These are phyloP conservation scores for Euura saliciscinereae DNA, from an alignment of 1,140 invertebrate species.

Conservation along the genomic window DNA sequence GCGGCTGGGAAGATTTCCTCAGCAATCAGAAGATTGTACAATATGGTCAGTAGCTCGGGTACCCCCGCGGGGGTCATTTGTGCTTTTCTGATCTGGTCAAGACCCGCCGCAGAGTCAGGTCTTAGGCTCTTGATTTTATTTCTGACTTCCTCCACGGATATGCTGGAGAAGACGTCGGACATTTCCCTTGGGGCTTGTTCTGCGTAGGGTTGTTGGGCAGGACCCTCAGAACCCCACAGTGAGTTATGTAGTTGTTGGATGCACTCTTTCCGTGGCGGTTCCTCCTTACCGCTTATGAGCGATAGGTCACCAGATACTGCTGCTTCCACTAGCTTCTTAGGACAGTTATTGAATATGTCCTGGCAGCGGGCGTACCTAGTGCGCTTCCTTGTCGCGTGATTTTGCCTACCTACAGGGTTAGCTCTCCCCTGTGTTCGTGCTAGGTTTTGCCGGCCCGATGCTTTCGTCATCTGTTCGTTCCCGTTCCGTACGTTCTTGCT, in stretches of 20 bases:
- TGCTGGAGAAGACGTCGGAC: background rate
- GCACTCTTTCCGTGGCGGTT: background rate
- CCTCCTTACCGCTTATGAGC: background rate
- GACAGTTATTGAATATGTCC: background rate
- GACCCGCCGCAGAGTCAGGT: background rate
- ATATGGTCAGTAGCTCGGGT: background rate
- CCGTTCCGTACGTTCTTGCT: no score
- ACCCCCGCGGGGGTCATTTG: background rate
- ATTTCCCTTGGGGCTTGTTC: background rate
- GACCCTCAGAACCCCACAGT: background rate
- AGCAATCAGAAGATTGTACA: constrained; percentile 21
- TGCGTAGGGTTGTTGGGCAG: background rate
- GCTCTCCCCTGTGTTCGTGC: background rate
- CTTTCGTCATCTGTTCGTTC: background rate
- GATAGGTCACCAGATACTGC: background rate
- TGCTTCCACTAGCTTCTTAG: background rate
- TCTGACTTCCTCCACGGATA: background rate
- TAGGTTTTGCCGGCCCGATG: background rate
- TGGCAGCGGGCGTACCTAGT: background rate
- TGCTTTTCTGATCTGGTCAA: background rate
- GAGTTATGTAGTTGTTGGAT: background rate
- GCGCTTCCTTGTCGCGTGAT: background rate
- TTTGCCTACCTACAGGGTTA: background rate
- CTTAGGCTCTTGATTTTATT: background rate
- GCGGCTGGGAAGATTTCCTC: constrained; percentile 9